Base-by-base conservation (phyloP, 2,888 invertebrate species). In the Crocallis elinguaria region DNA sequence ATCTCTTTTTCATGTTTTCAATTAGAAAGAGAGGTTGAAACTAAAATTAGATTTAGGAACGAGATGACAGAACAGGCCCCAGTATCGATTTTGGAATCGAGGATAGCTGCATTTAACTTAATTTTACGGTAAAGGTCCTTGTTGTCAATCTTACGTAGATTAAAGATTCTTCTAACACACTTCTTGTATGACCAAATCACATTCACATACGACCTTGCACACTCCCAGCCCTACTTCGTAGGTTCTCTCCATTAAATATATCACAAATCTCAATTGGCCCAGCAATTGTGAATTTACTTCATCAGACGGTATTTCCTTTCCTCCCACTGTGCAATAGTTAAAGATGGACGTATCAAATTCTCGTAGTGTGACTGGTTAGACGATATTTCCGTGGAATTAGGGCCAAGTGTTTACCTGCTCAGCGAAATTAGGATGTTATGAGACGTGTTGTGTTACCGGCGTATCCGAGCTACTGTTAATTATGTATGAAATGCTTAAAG, bases 281-380 rank as follows among this genome's bases (percentile, higher is more conserved):
- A 35, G 25, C 54, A 62, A 62, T 58, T 53, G 50, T 66, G 70
- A 69, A 71, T 86, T 86, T 84, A 84, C 84, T 73, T 82, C 82
- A 86, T 84, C 80, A 84, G 79, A 78, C 79, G 62, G 73, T 79
- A 77, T 84, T 77, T 87, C 86, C 86, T 84, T 64, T 64, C 72
- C 73, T 73, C 85, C 86, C 78, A 86, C 84, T 49, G 43, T 64
- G 53, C 44, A 62, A 61, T 64, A 62, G 58, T 57, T 56, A 54
- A 62, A n/a, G 38, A 43, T 14, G 19, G 8, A 4, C 41, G 41
- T 55, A 55, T 55, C 55, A 45, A 35, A 50, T 52, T 52, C 51
- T 32, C 6, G 14, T 25, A 12, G n/a, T 2, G 19, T 13, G 7
- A 38, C 38, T n/a, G 12, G 44, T 35, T n/a, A 44, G 27, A 36